These are phyloP conservation scores for Rhimphoctona megacephalus DNA, from an alignment of 2,888 invertebrate species.

Conservation along the genomic window DNA sequence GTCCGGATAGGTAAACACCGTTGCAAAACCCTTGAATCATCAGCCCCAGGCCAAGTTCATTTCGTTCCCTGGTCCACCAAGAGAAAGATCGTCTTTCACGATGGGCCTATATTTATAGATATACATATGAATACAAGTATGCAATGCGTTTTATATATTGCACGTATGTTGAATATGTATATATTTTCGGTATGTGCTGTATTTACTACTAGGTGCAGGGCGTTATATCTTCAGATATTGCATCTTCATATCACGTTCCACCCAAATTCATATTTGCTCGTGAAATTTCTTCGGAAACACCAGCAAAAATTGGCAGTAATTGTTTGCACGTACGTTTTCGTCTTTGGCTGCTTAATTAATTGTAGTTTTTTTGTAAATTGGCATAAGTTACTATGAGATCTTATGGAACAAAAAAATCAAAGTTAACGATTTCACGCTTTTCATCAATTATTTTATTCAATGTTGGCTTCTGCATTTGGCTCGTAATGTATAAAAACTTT, in stretches of 20 bases:
- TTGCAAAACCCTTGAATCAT: slow-evolving; percentile 69
- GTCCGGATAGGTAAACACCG: slow-evolving; percentile 66
- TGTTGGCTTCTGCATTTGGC: neutral
- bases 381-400: neutral
- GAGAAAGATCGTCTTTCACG: slow-evolving; percentile 52
- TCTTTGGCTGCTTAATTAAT: neutral
- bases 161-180: neutral
- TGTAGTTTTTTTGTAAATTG: neutral
- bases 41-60: slow-evolving; percentile 69
- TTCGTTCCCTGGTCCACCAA: slow-evolving; percentile 56
- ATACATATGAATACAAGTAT: neutral
- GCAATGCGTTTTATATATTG: slow-evolving; percentile 6
- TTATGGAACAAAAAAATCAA: neutral
- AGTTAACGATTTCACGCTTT: neutral
- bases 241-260: slow-evolving; percentile 28
- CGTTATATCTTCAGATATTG: slow-evolving; percentile 9
- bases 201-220: neutral
- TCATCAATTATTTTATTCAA: neutral
- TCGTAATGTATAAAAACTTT: neutral
- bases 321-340: neutral
- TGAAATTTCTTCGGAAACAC: neutral
- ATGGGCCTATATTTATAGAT: neutral
- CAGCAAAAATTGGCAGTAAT: neutral
- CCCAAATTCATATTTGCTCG: slow-evolving; percentile 28
- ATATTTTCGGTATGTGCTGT: slow-evolving; percentile 1